These are phyloP conservation scores for Siniperca obscura DNA, from an alignment of 2,797 vertebrate species.

Conservation along the genomic window DNA sequence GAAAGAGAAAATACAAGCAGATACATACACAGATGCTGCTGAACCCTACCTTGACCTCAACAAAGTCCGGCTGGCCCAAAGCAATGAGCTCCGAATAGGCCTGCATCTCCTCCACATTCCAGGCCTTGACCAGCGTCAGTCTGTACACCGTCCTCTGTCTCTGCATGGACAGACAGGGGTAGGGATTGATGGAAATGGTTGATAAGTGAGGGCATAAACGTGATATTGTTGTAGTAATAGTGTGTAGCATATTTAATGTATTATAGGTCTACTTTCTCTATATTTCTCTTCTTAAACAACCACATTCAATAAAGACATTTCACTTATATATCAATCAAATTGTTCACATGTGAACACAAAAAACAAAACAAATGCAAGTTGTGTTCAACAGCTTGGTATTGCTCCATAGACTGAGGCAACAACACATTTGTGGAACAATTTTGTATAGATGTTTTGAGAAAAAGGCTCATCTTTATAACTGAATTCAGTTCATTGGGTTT, in stretches of 20 bases:
- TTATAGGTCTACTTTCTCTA: not conserved
- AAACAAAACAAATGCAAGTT: not conserved
- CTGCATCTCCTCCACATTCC: slow-evolving; percentile 95
- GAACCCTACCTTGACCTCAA: slow-evolving; percentile 93
- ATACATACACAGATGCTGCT: not conserved
- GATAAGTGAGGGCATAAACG: not conserved
- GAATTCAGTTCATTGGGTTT: not conserved
- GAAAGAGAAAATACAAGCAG: not conserved
- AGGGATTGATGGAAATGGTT: not conserved
- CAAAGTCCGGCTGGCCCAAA: slow-evolving; percentile 93
- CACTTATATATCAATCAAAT: not conserved
- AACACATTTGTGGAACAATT: not conserved
- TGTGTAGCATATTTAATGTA: not conserved
- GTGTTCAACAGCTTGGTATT: not conserved
- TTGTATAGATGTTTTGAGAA: not conserved
- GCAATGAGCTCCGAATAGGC: slow-evolving; percentile 92
- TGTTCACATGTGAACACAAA: not conserved
- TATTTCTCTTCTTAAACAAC: not conserved
- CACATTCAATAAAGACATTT: slow-evolving; percentile 1
- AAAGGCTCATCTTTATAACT: not conserved
- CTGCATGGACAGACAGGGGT: slow-evolving; percentile 75
- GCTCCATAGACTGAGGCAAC: not conserved
- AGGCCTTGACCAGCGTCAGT: slow-evolving; percentile 94
- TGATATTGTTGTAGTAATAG: not conserved
- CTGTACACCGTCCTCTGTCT: slow-evolving; percentile 95